Evolutionary conservation across 2,113 vertebrate genomes (phyloP).

Genomic region (Setophaga coronata): DNA sequence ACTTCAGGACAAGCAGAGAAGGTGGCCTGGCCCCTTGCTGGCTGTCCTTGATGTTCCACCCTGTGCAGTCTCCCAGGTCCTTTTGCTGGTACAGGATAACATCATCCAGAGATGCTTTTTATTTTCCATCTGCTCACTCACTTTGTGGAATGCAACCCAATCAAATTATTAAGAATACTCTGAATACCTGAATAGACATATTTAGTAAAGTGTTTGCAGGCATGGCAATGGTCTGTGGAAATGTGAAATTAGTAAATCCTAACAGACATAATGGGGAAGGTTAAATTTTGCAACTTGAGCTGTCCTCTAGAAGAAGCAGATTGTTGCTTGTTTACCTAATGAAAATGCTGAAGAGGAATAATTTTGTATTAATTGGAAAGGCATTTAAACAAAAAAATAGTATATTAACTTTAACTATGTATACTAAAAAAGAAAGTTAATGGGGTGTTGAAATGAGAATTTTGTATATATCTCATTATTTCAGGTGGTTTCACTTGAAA

Average conservation of each 20-base stretch:
- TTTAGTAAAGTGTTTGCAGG: neutral
- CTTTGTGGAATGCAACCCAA: neutral
- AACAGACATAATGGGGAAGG: rapidly evolving
- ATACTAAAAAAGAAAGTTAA: neutral
- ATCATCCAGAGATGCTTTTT: neutral
- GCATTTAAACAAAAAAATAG: neutral
- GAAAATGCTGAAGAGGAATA: neutral
- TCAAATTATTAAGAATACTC: neutral
- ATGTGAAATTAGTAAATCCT: neutral
- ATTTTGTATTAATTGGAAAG: neutral
- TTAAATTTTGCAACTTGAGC: neutral
- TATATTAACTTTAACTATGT: neutral
- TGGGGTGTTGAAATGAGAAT: neutral
- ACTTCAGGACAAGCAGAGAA: neutral
- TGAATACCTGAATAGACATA: neutral
- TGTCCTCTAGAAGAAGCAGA: neutral
- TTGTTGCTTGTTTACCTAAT: neutral
- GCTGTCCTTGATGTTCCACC: neutral
- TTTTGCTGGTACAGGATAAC: neutral
- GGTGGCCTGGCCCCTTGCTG: neutral
- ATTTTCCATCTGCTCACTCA: neutral
- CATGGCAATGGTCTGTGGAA: neutral
- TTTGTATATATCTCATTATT: neutral
- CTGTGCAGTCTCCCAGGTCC: neutral
- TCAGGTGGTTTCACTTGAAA: neutral